Evolutionary conservation across 1,140 invertebrate species (phyloP).

Genomic region (Drosophila truncata): DNA sequence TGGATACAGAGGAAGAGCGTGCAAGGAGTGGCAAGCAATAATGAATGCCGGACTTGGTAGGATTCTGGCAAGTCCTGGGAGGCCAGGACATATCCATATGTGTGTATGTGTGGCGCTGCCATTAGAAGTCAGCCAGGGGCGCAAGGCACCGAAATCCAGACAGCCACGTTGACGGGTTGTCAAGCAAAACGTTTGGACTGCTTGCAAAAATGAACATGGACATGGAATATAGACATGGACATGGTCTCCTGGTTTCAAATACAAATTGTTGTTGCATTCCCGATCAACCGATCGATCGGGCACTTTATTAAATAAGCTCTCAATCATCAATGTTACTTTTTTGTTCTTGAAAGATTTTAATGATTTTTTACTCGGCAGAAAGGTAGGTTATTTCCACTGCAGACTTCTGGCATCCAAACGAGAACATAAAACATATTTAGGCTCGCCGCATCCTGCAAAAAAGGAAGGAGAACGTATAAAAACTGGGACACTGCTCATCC

Average conservation of each 20-base stretch:
- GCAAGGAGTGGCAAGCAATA: slow-evolving; percentile 47
- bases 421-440: slow-evolving; percentile 61
- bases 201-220: slow-evolving; percentile 18
- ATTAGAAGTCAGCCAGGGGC: slow-evolving; percentile 58
- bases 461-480: neutral
- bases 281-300: neutral
- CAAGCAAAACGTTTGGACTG: slow-evolving; percentile 53
- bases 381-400: slow-evolving; percentile 25
- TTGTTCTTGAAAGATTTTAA: neutral
- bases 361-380: neutral
- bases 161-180: slow-evolving; percentile 58
- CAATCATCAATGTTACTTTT: neutral
- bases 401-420: slow-evolving; percentile 25
- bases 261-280: slow-evolving; percentile 9
- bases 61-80: neutral
- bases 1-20: slow-evolving; percentile 30
- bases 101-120: slow-evolving; percentile 26
- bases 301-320: slow-evolving; percentile 6
- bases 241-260: neutral
- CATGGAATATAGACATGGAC: slow-evolving; percentile 21
- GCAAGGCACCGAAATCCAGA: slow-evolving; percentile 53
- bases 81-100: slow-evolving; percentile 3
- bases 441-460: slow-evolving; percentile 12
- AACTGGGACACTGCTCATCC: slow-evolving; percentile 34
- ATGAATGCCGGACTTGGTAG: slow-evolving; percentile 52